Evolutionary conservation across 2,797 vertebrate genomes (phyloP).

Genomic region (Tinamus major): DNA sequence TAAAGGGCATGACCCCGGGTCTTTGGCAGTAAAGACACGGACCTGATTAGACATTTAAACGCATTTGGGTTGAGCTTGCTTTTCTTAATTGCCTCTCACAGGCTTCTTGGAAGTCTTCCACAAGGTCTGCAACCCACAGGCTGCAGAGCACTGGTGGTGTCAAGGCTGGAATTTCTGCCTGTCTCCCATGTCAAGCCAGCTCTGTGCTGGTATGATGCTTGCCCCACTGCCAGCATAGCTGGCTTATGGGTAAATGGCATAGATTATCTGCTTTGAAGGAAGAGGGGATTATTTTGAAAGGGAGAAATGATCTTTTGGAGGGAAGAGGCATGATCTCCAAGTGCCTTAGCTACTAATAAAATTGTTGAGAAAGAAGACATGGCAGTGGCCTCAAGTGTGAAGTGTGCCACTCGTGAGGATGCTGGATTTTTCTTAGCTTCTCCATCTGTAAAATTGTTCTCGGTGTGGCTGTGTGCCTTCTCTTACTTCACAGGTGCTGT

Average conservation of each 20-base stretch:
- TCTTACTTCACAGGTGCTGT: conserved; percentile 35
- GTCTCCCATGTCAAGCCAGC: neutral
- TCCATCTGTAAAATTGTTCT: conserved; percentile 12
- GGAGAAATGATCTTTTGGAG: conserved; percentile 55
- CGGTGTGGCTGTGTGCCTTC: neutral
- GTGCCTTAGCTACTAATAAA: conserved; percentile 57
- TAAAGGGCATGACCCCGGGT: neutral
- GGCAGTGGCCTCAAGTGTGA: conserved; percentile 1
- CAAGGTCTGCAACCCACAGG: neutral
- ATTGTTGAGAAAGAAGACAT: neutral
- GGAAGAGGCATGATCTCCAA: conserved; percentile 32
- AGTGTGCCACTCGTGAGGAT: neutral
- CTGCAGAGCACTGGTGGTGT: neutral
- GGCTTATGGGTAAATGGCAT: conserved; percentile 46
- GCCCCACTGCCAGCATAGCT: conserved; percentile 24
- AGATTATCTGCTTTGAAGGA: conserved; percentile 53
- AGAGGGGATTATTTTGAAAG: conserved; percentile 63
- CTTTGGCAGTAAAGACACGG: neutral
- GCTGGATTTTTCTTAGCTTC: neutral
- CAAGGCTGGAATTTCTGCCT: neutral
- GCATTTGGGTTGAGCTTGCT: neutral
- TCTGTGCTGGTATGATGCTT: neutral
- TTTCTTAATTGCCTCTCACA: neutral
- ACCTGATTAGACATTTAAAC: neutral
- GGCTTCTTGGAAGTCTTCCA: conserved; percentile 27